A percentile compares a stretch with the other conserved stretches of the same genome.
phyloP scores from a whole-genome alignment of 2,888 invertebrate genomes.

The Apamea crenata region DNA sequence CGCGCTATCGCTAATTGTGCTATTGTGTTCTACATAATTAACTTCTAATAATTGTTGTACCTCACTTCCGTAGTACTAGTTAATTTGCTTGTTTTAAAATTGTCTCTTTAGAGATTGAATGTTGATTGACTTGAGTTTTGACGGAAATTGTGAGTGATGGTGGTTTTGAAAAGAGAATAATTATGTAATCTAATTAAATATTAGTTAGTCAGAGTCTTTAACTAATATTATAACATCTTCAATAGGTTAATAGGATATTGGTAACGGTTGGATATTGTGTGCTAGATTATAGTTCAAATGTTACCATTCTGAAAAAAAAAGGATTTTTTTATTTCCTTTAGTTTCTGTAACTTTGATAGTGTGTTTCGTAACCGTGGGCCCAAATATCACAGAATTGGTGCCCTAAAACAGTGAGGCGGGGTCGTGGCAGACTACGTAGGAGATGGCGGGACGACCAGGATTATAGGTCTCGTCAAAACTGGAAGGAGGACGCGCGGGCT shows the following conservation, averaged over 20 bases:
- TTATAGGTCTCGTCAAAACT: no score
- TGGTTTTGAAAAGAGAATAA: constrained; percentile 4
- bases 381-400: no score
- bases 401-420: no score
- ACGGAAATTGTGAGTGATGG: not conserved
- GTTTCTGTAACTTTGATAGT: not conserved
- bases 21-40: constrained; percentile 56
- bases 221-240: not conserved
- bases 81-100: constrained; percentile 6
- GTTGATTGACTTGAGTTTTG: not conserved
- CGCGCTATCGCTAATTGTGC: constrained; percentile 49
- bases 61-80: constrained; percentile 16
- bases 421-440: no score
- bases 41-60: not conserved
- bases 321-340: not conserved
- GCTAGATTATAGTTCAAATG: not conserved
- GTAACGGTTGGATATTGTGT: not conserved
- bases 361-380: no score
- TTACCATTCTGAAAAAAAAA: no score
- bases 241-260: not conserved
- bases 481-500: no score
- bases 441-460: no score
- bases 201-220: not conserved
- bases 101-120: not conserved
- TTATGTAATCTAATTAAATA: not conserved